A percentile compares a stretch with the other conserved stretches of the same genome.
Evolutionary conservation across 2,113 vertebrate species (phyloP).

Genomic region (Scomber scombrus): DNA sequence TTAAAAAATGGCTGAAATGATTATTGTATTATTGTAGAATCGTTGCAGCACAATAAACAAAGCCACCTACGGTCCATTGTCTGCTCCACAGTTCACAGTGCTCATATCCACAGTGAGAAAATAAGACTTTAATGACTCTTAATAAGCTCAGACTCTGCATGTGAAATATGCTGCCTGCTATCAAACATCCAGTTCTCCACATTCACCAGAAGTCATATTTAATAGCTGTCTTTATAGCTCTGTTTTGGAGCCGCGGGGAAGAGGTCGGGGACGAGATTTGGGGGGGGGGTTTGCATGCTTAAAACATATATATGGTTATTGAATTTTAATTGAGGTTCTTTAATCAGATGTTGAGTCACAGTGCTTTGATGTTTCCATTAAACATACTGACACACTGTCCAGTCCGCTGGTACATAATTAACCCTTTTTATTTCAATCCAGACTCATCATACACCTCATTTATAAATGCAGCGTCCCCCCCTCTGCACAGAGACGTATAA

Average conservation of each 20-base stretch:
- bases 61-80: not conserved
- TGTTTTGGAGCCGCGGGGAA: slow-evolving; percentile 18
- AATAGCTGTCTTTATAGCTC: slow-evolving; percentile 22
- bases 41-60: rapidly evolving
- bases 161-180: slow-evolving; percentile 17
- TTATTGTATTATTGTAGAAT: too few relatives aligned
- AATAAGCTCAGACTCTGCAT: slow-evolving; percentile 43
- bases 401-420: too few relatives aligned
- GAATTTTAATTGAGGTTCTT: too few relatives aligned
- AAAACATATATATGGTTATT: not conserved
- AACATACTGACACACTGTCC: too few relatives aligned
- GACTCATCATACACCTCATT: too few relatives aligned
- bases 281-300: too few relatives aligned
- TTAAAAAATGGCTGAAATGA: too few relatives aligned
- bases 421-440: too few relatives aligned
- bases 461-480: too few relatives aligned
- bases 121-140: slow-evolving; percentile 41
- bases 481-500: too few relatives aligned
- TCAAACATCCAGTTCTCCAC: slow-evolving; percentile 40
- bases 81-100: not conserved
- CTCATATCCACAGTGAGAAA: not conserved
- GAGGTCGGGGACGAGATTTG: rapidly evolving
- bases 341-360: too few relatives aligned
- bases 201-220: slow-evolving; percentile 25
- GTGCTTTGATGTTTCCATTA: too few relatives aligned